These are phyloP conservation scores for Tortricodes alternella DNA, from an alignment of 2,888 invertebrate species.

Conservation along the genomic window DNA sequence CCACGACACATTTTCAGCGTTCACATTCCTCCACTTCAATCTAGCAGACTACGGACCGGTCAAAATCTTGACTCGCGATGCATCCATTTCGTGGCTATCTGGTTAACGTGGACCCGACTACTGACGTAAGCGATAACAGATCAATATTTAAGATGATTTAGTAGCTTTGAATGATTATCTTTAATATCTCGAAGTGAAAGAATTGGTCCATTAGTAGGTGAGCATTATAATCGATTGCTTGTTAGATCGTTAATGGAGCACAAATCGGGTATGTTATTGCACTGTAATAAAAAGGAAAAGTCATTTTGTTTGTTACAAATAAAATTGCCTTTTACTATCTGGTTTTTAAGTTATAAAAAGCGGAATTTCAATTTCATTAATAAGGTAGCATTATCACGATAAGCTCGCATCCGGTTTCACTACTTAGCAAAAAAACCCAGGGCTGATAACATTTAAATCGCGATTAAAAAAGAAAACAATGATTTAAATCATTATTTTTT, in stretches of 20 bases:
- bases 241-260: conserved; percentile 20
- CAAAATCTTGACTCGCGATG: background rate
- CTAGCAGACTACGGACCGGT: no score
- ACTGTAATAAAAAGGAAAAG: conserved; percentile 4
- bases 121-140: conserved; percentile 29
- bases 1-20: no score
- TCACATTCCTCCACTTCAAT: background rate
- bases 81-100: background rate
- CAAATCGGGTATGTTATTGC: conserved; percentile 18
- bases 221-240: conserved; percentile 21
- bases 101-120: conserved; percentile 5
- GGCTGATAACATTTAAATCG: no score
- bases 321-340: background rate
- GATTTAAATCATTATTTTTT: background rate
- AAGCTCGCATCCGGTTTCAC: no score
- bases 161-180: conserved; percentile 28
- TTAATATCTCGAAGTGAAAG: conserved; percentile 24
- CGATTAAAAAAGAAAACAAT: background rate
- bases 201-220: conserved; percentile 25
- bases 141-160: conserved; percentile 29
- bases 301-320: conserved; percentile 1
- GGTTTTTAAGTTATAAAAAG: no score
- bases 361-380: no score
- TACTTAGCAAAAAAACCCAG: no score
- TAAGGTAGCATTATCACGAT: no score